Base-by-base conservation (phyloP, 2,888 invertebrate species). In the Tortrix viridana region DNA sequence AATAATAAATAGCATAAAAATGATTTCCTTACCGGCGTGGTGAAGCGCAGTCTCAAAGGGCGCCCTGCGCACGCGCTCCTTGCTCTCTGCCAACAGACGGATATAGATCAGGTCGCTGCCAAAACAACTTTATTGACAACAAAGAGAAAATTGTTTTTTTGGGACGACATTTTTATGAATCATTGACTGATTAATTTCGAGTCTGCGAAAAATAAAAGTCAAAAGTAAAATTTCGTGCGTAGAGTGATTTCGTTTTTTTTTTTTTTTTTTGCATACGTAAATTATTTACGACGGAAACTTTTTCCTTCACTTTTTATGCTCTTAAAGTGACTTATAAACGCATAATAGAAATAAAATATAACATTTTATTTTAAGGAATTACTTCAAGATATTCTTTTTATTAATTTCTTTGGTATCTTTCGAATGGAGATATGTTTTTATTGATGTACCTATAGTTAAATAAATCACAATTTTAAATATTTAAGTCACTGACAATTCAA, bases 21-120 rank as follows among this genome's bases (percentile, higher is more conserved):
- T 20, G 41, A 44, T 62, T 37, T 50, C 44, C 92, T 92, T 71
- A 93, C 94, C 92, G 72, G 93, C 93, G 73, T 93, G 92, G 70
- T 93, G 89, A 68, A 94, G 90, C 55, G 94, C 94, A 1, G 93
- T 93, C 84, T 94, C 94, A 84, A 94, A 94, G 86, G 94, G 93
- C 76, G 93, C 93, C 38, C 90, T 84, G 81, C 92, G 92, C 69
- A 92, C 80, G 58, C 87, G 87, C 80, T 88, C 89, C 81, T 86
- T 88, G 74, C 69, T 88, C 83, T 92, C 92, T 91, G 92, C 92
- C 89, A 92, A 92, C 86, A 90, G 66, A 82, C 77, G 79, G 71
- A 80, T 82, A 88, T 89, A 89, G 79, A 81, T 79, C 71, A 77
- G 67, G 50, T 63, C 44, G 72, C 72, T 58, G 53, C 57, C 57